Percentiles rank a stretch among this genome's conserved stretches.
Conservation (phyloP, 2,888 invertebrate genomes). For the Nephrotoma guestfalica region DNA sequence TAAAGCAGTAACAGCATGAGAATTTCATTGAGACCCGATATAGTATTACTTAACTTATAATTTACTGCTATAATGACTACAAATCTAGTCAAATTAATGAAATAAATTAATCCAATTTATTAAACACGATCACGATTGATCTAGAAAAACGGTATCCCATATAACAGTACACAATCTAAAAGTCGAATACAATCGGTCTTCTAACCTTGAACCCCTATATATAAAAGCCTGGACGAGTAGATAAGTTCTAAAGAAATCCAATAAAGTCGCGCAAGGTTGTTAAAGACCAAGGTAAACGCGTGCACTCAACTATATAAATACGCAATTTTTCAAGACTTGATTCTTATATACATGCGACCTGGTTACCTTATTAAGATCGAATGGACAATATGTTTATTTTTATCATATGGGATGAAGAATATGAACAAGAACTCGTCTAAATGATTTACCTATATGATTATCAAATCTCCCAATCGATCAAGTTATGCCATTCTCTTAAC, state of each 20-base stretch:
- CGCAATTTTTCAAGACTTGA: background rate
- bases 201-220: background rate
- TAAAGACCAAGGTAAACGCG: background rate
- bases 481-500: no score
- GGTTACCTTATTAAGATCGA: background rate
- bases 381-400: background rate
- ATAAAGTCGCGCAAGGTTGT: background rate
- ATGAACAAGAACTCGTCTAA: background rate
- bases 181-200: no score
- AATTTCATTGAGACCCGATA: no score
- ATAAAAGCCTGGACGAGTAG: background rate
- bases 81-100: no score
- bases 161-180: no score
- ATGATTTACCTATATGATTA: background rate
- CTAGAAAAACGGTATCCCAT: no score
- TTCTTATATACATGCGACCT: background rate
- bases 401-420: background rate
- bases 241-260: background rate
- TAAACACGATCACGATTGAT: no score
- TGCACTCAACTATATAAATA: background rate
- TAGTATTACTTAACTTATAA: no score
- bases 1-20: no score
- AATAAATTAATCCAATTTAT: no score
- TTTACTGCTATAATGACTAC: no score
- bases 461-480: background rate